Percentiles rank a stretch among this genome's conserved stretches.
Conservation (phyloP, 2,797 vertebrate genomes). For the Pantherophis vulpinus region DNA sequence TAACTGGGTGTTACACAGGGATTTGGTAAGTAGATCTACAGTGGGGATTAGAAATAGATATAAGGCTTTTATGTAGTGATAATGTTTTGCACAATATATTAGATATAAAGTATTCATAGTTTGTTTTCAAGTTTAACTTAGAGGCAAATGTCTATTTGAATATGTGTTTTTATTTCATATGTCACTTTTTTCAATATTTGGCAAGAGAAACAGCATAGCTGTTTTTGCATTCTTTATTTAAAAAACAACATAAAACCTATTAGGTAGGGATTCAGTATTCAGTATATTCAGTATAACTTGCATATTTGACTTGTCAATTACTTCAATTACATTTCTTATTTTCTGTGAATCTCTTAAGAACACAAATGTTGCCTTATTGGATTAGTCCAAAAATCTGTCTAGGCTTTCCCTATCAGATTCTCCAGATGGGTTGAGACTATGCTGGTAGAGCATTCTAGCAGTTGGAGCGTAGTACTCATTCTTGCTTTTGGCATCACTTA, state of each 20-base stretch:
- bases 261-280: neutral
- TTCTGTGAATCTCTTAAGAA: neutral
- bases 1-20: constrained; percentile 99
- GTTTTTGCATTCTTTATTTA: constrained; percentile 35
- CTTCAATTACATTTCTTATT: neutral
- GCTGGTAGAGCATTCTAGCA: neutral
- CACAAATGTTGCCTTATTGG: neutral
- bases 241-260: constrained; percentile 8
- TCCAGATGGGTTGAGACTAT: neutral
- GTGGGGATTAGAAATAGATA: constrained; percentile 55
- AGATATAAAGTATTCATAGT: constrained; percentile 10
- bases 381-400: neutral
- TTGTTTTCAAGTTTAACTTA: constrained; percentile 3
- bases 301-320: constrained; percentile 50
- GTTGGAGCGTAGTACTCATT: neutral
- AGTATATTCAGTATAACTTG: constrained; percentile 31
- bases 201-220: neutral
- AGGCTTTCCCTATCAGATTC: neutral
- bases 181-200: constrained; percentile 25
- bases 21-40: constrained; percentile 87
- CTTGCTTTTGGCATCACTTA: neutral
- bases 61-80: constrained; percentile 14
- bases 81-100: constrained; percentile 18
- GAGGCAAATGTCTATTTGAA: constrained; percentile 16
- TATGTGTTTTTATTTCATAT: constrained; percentile 4